Conservation (phyloP, 2,797 vertebrate species). For the Coccyzus lansbergi region DNA sequence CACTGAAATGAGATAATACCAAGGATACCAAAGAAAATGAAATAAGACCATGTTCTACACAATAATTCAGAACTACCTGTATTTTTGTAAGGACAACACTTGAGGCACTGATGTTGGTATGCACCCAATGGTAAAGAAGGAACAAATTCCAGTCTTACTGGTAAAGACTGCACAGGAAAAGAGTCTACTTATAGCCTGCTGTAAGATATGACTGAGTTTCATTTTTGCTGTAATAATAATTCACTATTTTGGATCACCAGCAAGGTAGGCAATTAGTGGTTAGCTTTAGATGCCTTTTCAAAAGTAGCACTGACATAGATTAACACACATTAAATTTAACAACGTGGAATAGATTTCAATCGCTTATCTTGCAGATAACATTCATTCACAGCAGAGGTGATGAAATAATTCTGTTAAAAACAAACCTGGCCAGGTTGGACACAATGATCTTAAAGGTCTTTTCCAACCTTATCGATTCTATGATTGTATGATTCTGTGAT, state of each 20-base stretch:
- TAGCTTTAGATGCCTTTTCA: too few species aligned
- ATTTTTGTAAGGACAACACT: background rate
- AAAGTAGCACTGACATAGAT: background rate
- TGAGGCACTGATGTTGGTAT: background rate
- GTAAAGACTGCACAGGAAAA: background rate
- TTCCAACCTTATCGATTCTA: too few species aligned
- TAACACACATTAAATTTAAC: background rate
- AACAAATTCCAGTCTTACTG: background rate
- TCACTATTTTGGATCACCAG: background rate
- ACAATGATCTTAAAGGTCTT: too few species aligned
- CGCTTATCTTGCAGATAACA: background rate
- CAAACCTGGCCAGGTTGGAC: background rate
- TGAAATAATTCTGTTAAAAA: background rate
- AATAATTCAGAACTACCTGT: background rate
- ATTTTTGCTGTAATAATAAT: background rate
- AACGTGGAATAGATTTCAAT: background rate
- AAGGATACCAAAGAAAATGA: background rate
- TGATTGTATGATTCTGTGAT: too few species aligned
- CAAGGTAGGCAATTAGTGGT: background rate
- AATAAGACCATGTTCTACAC: background rate
- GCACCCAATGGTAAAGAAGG: background rate
- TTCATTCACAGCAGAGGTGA: background rate
- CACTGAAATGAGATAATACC: background rate
- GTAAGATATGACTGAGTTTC: background rate
- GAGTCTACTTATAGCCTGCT: background rate